phyloP scores from a whole-genome alignment of 2,797 vertebrate genomes.

The Spinibarbus caldwelli region DNA sequence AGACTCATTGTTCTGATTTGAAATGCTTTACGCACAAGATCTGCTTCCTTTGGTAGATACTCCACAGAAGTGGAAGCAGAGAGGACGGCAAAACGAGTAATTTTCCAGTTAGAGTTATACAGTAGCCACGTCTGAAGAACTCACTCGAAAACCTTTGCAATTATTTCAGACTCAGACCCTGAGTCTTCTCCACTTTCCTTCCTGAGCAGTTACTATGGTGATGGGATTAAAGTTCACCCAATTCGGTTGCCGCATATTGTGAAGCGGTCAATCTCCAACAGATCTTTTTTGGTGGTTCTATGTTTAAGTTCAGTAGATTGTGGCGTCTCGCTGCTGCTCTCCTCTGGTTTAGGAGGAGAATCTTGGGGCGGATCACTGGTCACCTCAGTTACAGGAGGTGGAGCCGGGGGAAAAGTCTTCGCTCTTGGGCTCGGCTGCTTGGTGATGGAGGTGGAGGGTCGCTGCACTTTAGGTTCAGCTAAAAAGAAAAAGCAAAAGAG shows the following conservation, averaged over 20 bases:
- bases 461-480: conserved; percentile 78
- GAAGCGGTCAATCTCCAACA: conserved; percentile 97
- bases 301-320: conserved; percentile 82
- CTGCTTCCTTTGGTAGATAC: conserved; percentile 20
- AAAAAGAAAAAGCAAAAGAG: conserved; percentile 20
- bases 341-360: conserved; percentile 60
- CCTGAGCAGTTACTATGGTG: conserved; percentile 62
- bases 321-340: conserved; percentile 65
- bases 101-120: conserved; percentile 8
- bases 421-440: conserved; percentile 83
- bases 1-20: conserved; percentile 2
- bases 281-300: conserved; percentile 87
- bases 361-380: conserved; percentile 60
- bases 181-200: conserved; percentile 33
- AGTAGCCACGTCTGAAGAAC: background rate
- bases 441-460: conserved; percentile 78
- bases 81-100: background rate
- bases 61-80: conserved; percentile 23
- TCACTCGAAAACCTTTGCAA: background rate
- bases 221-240: conserved; percentile 77
- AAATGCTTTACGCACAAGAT: conserved; percentile 1
- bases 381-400: conserved; percentile 70
- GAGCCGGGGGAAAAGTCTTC: conserved; percentile 72
- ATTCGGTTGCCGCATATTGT: conserved; percentile 98
- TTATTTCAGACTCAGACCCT: background rate